Percentiles rank a stretch among this genome's conserved stretches.
These are phyloP conservation scores for Helicoverpa assulta DNA, from an alignment of 2,888 invertebrate species.

Conservation along the genomic window DNA sequence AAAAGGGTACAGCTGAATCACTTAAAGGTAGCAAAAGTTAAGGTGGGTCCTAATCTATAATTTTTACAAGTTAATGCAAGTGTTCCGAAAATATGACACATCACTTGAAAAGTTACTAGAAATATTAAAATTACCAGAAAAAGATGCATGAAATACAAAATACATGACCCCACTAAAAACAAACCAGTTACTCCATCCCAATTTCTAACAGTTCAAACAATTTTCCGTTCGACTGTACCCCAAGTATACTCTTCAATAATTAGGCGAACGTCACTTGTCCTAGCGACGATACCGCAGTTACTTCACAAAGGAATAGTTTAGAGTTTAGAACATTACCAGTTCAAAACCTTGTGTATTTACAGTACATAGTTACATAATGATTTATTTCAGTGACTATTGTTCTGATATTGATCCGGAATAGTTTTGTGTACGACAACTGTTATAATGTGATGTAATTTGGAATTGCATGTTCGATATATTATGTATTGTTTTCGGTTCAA, in stretches of 20 bases:
- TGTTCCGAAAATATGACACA: too few species aligned
- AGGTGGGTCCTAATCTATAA: neutral
- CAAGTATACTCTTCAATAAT: constrained; percentile 36
- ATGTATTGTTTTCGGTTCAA: neutral
- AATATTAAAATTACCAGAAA: too few species aligned
- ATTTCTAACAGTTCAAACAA: constrained; percentile 17
- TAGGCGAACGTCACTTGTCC: constrained; percentile 23
- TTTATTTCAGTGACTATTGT: constrained; percentile 27
- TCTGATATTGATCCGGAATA: constrained; percentile 16
- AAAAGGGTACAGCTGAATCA: constrained; percentile 5
- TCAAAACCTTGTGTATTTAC: constrained; percentile 13
- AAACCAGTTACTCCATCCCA: neutral
- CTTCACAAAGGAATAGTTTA: constrained; percentile 43
- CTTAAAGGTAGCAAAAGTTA: neutral
- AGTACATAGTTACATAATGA: constrained; percentile 9
- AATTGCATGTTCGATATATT: constrained; percentile 3
- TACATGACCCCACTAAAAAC: neutral
- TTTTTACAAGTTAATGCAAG: too few species aligned
- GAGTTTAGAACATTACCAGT: constrained; percentile 24
- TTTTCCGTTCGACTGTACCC: constrained; percentile 27
- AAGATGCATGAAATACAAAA: neutral
- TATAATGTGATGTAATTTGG: neutral
- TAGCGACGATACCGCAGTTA: constrained; percentile 4
- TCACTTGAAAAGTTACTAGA: too few species aligned
- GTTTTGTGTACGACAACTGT: constrained; percentile 25